phyloP scores from a whole-genome alignment of 1,140 invertebrate genomes.

The Papilio polyxenes region DNA sequence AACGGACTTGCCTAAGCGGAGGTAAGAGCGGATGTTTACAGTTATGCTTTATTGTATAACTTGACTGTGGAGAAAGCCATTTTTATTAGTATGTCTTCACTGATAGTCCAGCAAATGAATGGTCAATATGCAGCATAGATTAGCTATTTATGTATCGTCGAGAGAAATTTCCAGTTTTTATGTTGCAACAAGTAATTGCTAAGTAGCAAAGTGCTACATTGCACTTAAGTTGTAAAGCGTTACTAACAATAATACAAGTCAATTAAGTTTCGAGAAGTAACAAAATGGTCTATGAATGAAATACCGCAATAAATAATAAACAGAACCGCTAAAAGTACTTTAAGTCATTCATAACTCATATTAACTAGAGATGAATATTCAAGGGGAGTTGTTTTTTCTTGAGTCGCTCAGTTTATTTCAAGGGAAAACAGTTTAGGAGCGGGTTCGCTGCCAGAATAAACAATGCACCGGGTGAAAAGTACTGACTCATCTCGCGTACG shows the following conservation, averaged over 20 bases:
- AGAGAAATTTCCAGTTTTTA: constrained; percentile 8
- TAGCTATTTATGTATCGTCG: neutral
- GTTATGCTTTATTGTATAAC: constrained; percentile 78
- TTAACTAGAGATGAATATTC: constrained; percentile 59
- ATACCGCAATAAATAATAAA: constrained; percentile 26
- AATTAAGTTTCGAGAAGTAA: constrained; percentile 1
- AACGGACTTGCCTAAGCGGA: constrained; percentile 76
- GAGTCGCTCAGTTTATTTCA: constrained; percentile 39
- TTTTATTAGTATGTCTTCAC: constrained; percentile 36
- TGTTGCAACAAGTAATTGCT: neutral
- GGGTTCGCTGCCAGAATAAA: constrained; percentile 68
- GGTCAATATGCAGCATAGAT: neutral
- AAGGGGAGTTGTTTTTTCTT: constrained; percentile 36
- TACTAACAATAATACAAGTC: neutral
- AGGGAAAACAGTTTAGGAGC: constrained; percentile 62
- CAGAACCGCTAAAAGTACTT: constrained; percentile 7
- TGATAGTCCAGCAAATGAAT: constrained; percentile 8
- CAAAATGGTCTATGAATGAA: constrained; percentile 17
- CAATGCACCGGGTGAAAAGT: constrained; percentile 74
- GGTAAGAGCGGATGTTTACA: constrained; percentile 79
- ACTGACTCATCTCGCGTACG: constrained; percentile 69
- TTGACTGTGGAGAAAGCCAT: constrained; percentile 66
- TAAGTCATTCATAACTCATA: constrained; percentile 54
- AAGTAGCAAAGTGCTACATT: neutral
- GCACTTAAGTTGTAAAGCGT: neutral